Evolutionary conservation across 2,797 vertebrate genomes (phyloP).

Genomic region (Enteromius treurensis): DNA sequence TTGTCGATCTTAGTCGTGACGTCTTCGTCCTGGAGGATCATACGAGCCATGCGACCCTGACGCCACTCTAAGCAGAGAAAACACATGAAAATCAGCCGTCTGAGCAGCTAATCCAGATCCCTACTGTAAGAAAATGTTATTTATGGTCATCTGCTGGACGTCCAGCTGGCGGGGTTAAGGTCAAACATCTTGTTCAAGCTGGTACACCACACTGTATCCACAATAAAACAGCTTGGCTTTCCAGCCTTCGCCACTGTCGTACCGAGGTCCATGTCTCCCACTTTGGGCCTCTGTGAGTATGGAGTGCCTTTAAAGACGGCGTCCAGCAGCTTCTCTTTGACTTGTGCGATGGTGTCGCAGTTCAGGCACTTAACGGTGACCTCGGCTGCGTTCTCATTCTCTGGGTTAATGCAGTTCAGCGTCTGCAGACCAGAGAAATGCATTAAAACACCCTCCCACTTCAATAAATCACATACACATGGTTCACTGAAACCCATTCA

Average conservation of each 20-base stretch:
- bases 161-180: neutral
- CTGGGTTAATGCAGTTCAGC: slow-evolving; percentile 96
- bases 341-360: slow-evolving; percentile 96
- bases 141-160: neutral
- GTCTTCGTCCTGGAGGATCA: slow-evolving; percentile 98
- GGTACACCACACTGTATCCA: neutral
- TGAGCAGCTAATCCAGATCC: neutral
- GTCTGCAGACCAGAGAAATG: slow-evolving; percentile 77
- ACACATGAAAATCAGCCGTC: neutral
- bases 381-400: slow-evolving; percentile 93
- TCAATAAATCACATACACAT: neutral
- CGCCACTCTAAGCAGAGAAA: slow-evolving; percentile 86
- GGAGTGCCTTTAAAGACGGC: slow-evolving; percentile 97
- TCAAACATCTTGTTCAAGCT: slow-evolving; percentile 4
- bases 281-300: slow-evolving; percentile 96
- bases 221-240: neutral
- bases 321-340: slow-evolving; percentile 97
- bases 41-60: slow-evolving; percentile 95
- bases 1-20: slow-evolving; percentile 99
- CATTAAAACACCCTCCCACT: neutral
- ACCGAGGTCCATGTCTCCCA: slow-evolving; percentile 98
- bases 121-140: neutral
- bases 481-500: neutral
- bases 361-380: slow-evolving; percentile 96
- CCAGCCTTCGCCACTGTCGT: slow-evolving; percentile 62